phyloP scores from a whole-genome alignment of 2,888 invertebrate genomes.

The Neoascia interrupta region DNA sequence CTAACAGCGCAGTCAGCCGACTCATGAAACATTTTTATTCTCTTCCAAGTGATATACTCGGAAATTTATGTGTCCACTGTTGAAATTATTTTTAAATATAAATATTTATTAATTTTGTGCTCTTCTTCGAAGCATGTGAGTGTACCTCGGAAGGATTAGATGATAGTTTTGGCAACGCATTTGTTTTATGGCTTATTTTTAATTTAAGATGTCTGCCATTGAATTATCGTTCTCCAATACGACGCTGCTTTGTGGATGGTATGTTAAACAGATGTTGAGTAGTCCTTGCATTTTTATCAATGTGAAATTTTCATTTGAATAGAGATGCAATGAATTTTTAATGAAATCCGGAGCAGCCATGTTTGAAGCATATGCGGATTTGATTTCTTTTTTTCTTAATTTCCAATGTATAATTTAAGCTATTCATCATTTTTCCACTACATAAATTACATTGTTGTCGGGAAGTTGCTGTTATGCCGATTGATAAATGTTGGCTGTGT shows the following conservation, averaged over 20 bases:
- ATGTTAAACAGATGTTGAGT: slow-evolving; percentile 62
- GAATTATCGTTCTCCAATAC: slow-evolving; percentile 48
- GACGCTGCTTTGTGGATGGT: slow-evolving; percentile 20
- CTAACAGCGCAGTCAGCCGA: no score
- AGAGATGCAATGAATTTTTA: slow-evolving; percentile 34
- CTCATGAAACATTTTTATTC: slow-evolving; percentile 71
- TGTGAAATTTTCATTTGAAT: slow-evolving; percentile 48
- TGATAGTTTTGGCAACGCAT: slow-evolving; percentile 62
- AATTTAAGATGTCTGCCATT: slow-evolving; percentile 53
- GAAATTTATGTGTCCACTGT: slow-evolving; percentile 74
- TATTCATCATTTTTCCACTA: slow-evolving; percentile 54
- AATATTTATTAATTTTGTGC: slow-evolving; percentile 8
- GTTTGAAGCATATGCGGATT: slow-evolving; percentile 60
- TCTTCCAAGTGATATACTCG: slow-evolving; percentile 77
- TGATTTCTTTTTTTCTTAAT: slow-evolving; percentile 42
- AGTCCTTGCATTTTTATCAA: no score
- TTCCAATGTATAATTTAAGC: slow-evolving; percentile 47
- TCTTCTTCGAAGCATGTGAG: slow-evolving; percentile 9
- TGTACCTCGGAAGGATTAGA: slow-evolving; percentile 48
- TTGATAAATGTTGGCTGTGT: slow-evolving; percentile 56
- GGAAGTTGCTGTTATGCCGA: slow-evolving; percentile 48
- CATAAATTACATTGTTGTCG: slow-evolving; percentile 62
- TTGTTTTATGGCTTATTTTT: slow-evolving; percentile 47
- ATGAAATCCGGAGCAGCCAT: slow-evolving; percentile 46
- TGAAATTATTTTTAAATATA: slow-evolving; percentile 38